phyloP scores from a whole-genome alignment of 1,140 invertebrate genomes.

The Caerostris extrusa region DNA sequence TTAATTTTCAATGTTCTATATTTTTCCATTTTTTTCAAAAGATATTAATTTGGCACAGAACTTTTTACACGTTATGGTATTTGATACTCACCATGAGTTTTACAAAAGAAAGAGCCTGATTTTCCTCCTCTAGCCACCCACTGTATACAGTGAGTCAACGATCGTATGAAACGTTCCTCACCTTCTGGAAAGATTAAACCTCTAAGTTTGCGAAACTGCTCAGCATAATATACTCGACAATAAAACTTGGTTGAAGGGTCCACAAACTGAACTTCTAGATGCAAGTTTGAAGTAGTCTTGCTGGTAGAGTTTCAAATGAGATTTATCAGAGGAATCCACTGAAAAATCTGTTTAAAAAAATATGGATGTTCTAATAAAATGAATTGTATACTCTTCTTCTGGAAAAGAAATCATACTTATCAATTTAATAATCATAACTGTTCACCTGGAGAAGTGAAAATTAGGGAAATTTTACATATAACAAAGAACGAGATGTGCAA shows the following conservation, averaged over 20 bases:
- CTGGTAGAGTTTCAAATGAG: conserved; percentile 76
- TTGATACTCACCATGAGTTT: conserved; percentile 88
- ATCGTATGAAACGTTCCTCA: conserved; percentile 85
- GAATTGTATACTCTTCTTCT: too few relatives aligned
- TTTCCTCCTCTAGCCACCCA: conserved; percentile 98
- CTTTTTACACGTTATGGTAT: too few relatives aligned
- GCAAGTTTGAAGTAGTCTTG: conserved; percentile 79
- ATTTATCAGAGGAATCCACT: conserved; percentile 66
- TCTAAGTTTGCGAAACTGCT: conserved; percentile 90
- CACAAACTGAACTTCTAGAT: conserved; percentile 90
- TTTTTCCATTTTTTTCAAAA: too few relatives aligned
- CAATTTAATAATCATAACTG: too few relatives aligned
- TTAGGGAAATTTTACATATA: too few relatives aligned
- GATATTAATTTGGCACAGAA: too few relatives aligned
- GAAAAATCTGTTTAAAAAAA: conserved; percentile 72
- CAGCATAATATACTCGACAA: conserved; percentile 92
- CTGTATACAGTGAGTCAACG: conserved; percentile 92
- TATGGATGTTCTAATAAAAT: background rate
- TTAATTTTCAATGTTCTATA: too few relatives aligned
- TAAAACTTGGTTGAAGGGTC: conserved; percentile 90
- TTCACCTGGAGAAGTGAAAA: too few relatives aligned
- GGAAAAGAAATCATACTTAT: too few relatives aligned
- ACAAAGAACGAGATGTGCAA: too few relatives aligned
- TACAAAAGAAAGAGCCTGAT: conserved; percentile 97
- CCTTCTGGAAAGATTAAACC: conserved; percentile 84